Evolutionary conservation across 2,888 invertebrate species (phyloP).

Genomic region (Andrena camellia): DNA sequence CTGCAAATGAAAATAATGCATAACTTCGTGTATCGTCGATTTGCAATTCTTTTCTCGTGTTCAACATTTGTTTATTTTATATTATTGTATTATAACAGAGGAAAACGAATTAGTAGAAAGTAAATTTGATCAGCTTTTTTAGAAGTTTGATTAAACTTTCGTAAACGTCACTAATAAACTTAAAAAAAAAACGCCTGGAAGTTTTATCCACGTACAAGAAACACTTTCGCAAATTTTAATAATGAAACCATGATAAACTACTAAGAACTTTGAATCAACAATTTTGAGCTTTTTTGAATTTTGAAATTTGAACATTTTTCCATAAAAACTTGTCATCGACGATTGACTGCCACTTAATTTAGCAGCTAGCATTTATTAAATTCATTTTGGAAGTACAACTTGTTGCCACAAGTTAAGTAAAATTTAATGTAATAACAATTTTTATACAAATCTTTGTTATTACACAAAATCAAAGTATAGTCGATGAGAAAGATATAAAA

Average conservation of each 20-base stretch:
- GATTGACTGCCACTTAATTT: background rate
- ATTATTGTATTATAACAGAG: too few species aligned
- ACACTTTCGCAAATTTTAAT: too few species aligned
- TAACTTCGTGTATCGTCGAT: background rate
- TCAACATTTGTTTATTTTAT: too few species aligned
- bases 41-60: too few species aligned
- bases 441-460: too few species aligned
- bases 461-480: background rate
- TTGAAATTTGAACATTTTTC: background rate
- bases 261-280: background rate
- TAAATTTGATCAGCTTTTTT: too few species aligned
- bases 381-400: background rate
- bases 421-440: background rate
- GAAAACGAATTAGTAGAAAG: too few species aligned
- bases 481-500: conserved; percentile 3
- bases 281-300: background rate
- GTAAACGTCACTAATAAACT: too few species aligned
- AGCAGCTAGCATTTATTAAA: background rate
- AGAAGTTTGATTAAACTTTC: too few species aligned
- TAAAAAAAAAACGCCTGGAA: too few species aligned
- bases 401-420: background rate
- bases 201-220: too few species aligned
- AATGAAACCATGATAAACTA: background rate
- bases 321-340: conserved; percentile 12
- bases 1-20: conserved; percentile 14